Conservation (phyloP, 2,797 vertebrate species). For the Uromys caudimaculatus region DNA sequence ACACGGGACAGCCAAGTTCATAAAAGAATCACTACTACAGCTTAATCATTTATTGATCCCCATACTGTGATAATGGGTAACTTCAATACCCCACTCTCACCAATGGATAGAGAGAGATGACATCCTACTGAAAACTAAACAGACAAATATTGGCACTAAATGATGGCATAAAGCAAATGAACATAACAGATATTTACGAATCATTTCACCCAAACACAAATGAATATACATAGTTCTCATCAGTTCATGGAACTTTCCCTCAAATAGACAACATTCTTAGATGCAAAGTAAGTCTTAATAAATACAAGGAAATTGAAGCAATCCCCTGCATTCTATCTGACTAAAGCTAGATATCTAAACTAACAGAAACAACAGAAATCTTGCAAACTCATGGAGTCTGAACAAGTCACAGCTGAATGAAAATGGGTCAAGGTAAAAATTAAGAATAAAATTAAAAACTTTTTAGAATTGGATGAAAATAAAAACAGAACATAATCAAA, state of each 20-base stretch:
- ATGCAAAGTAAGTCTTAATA: background rate
- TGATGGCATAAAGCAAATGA: background rate
- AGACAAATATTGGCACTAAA: background rate
- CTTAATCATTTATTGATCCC: background rate
- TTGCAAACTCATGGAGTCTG: background rate
- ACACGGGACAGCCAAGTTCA: background rate
- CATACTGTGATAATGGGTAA: background rate
- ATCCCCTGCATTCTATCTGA: background rate
- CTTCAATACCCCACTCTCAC: background rate
- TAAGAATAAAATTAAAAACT: background rate
- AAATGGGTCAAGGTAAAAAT: background rate
- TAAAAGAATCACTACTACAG: background rate
- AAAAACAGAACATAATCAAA: background rate
- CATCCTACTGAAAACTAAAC: background rate
- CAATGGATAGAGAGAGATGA: background rate
- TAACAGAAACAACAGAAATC: background rate
- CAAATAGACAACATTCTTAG: background rate
- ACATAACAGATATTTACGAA: background rate
- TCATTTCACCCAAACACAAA: background rate
- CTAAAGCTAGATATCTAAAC: background rate
- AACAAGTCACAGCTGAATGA: background rate
- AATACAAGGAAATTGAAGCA: background rate
- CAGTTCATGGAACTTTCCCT: background rate
- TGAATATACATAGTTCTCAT: background rate
- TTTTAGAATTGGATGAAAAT: background rate